Evolutionary conservation across 1,140 invertebrate species (phyloP).

Genomic region (Drosophila miranda): DNA sequence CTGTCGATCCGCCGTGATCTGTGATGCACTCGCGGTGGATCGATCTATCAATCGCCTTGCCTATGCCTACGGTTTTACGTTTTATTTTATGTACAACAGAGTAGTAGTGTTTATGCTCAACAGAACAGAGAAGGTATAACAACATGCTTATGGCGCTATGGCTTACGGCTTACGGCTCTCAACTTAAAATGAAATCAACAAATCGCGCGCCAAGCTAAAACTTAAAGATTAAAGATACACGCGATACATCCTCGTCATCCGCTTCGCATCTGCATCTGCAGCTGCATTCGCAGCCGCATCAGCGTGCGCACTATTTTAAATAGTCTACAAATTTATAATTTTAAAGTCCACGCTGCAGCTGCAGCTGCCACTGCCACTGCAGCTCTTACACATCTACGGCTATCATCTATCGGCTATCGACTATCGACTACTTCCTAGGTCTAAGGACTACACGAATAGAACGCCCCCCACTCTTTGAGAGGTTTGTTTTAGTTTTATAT

Average conservation of each 20-base stretch:
- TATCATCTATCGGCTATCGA: constrained; percentile 19
- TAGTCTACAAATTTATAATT: constrained; percentile 78
- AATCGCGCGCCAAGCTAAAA: constrained; percentile 61
- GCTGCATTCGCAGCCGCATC: constrained; percentile 1
- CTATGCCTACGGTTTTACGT: constrained; percentile 31
- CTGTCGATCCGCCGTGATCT: constrained; percentile 59
- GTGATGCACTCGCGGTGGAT: constrained; percentile 38
- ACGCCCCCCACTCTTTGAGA: background rate
- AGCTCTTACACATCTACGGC: constrained; percentile 60
- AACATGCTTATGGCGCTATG: constrained; percentile 45
- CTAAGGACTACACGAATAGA: too few relatives aligned
- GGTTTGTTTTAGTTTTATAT: constrained; percentile 40
- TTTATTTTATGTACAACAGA: constrained; percentile 69
- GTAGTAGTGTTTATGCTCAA: constrained; percentile 40
- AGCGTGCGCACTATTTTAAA: constrained; percentile 64
- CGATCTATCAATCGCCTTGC: constrained; percentile 12
- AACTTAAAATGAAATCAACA: constrained; percentile 78
- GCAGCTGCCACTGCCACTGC: constrained; percentile 23
- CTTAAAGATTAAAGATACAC: constrained; percentile 29
- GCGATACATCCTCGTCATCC: background rate
- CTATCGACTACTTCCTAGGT: too few relatives aligned
- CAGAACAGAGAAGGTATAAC: constrained; percentile 65
- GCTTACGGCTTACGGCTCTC: constrained; percentile 55
- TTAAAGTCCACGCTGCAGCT: constrained; percentile 70
- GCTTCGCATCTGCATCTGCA: too few relatives aligned